phyloP scores from a whole-genome alignment of 2,888 invertebrate genomes.

The Eulithis testata region DNA sequence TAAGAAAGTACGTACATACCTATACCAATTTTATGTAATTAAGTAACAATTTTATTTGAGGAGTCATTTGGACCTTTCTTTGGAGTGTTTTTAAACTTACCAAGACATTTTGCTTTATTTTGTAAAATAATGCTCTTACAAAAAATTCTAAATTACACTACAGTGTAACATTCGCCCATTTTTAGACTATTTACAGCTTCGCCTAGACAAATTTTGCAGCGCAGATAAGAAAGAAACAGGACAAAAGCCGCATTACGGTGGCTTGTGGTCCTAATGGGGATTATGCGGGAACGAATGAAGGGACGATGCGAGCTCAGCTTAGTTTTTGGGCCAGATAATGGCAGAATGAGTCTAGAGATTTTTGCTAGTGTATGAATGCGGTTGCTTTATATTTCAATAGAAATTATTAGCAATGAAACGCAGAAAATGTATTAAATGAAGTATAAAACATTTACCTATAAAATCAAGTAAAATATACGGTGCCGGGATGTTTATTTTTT shows the following conservation, averaged over 20 bases:
- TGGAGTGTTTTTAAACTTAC: too few species aligned
- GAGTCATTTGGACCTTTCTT: too few species aligned
- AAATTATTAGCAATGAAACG: background rate
- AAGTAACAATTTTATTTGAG: too few species aligned
- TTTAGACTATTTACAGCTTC: constrained; percentile 74
- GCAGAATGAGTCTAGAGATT: constrained; percentile 68
- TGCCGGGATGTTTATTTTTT: too few species aligned
- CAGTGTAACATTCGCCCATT: constrained; percentile 56
- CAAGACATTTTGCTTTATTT: too few species aligned
- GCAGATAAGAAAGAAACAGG: constrained; percentile 81
- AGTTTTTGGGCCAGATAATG: constrained; percentile 69
- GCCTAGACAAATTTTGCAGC: constrained; percentile 81
- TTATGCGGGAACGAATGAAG: constrained; percentile 69
- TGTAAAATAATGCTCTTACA: too few species aligned
- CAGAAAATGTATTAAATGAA: too few species aligned
- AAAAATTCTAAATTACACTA: constrained; percentile 10
- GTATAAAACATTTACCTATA: too few species aligned
- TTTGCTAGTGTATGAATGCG: constrained; percentile 45
- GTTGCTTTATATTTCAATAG: constrained; percentile 24
- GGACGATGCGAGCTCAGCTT: constrained; percentile 60
- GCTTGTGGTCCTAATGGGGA: constrained; percentile 73
- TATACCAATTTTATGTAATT: too few species aligned
- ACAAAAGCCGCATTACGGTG: constrained; percentile 72
- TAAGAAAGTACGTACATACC: too few species aligned
- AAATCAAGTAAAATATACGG: too few species aligned